phyloP scores from a whole-genome alignment of 2,113 vertebrate species.

The Hypomesus transpacificus region DNA sequence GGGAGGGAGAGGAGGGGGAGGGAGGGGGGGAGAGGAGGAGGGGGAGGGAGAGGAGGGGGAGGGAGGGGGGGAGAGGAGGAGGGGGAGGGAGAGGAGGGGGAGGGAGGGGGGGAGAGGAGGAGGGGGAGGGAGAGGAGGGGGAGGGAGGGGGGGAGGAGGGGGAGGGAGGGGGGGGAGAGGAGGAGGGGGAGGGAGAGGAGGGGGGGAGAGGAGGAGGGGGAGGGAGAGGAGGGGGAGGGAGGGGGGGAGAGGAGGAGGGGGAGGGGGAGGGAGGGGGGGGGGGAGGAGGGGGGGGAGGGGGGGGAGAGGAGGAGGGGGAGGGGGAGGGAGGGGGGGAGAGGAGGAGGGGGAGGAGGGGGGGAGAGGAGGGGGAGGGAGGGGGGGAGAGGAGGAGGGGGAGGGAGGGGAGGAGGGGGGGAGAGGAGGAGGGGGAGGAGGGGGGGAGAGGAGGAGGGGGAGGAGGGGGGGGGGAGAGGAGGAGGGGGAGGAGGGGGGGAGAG shows the following conservation, averaged over 20 bases:
- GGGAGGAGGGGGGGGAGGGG: neutral
- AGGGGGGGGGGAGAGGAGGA: neutral
- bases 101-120: neutral
- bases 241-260: neutral
- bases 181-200: no score
- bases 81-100: neutral
- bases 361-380: no score
- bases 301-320: neutral
- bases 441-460: no score
- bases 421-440: neutral
- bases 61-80: neutral
- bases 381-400: neutral
- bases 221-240: neutral
- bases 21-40: neutral
- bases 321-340: neutral
- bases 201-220: neutral
- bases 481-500: conserved; percentile 13
- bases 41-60: neutral
- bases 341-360: neutral
- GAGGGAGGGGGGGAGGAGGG: no score
- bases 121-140: neutral
- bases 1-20: neutral
- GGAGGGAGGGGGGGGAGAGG: no score
- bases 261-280: neutral
- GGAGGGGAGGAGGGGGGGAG: no score